Conservation (phyloP, 1,140 invertebrate genomes). For the Augochlora pura region DNA sequence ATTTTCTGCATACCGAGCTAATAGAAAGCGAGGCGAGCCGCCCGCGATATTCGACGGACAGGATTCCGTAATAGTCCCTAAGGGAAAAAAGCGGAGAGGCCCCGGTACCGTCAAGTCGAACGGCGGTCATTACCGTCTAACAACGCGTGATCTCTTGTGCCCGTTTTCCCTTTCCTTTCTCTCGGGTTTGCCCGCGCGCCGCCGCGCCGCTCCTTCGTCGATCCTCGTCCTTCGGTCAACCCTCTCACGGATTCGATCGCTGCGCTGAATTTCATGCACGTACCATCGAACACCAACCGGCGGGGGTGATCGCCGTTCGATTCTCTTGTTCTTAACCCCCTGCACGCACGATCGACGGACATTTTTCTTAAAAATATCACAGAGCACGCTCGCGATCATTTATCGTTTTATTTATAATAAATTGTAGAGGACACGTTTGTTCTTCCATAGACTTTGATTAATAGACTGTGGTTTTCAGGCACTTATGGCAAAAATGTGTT, state of each 20-base stretch:
- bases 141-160: constrained; percentile 15
- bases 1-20: constrained; percentile 2
- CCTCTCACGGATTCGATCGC: neutral
- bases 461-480: too few relatives aligned
- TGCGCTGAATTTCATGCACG: too few relatives aligned
- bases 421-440: too few relatives aligned
- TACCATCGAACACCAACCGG: too few relatives aligned
- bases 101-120: constrained; percentile 14
- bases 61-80: constrained; percentile 37
- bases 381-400: too few relatives aligned
- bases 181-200: neutral
- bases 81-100: constrained; percentile 11
- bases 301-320: too few relatives aligned
- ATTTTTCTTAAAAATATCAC: too few relatives aligned
- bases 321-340: too few relatives aligned
- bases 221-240: constrained; percentile 11
- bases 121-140: constrained; percentile 39
- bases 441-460: too few relatives aligned
- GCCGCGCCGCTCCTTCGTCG: constrained; percentile 15
- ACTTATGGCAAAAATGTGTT: too few relatives aligned
- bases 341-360: too few relatives aligned
- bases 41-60: constrained; percentile 8
- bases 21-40: constrained; percentile 8
- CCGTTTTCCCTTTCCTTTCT: constrained; percentile 10
- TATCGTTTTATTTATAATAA: too few relatives aligned